Evolutionary conservation across 2,797 vertebrate genomes (phyloP), one percentile per base, ranked within the genome.

Genomic region (Hemitrygon akajei): DNA sequence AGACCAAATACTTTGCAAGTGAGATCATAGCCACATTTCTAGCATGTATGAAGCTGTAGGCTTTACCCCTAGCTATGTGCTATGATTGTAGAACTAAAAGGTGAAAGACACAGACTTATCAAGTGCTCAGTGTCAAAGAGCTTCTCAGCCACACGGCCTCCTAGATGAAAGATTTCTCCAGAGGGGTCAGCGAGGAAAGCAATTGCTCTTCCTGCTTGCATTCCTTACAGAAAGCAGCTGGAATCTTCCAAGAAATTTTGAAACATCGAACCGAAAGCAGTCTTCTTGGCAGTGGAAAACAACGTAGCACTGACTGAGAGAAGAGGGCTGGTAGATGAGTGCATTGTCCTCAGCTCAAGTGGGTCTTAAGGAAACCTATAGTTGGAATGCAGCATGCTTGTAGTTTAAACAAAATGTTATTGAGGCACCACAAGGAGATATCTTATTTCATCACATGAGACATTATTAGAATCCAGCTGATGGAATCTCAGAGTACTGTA

Each of bases 1-100:
- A 98, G 97, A 97, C 97, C 97, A 96, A 96, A 98, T 98, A 97
- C 97, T 96, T 98, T 95, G 94, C 94, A 93, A 96, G 97, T 99
- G 98, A 98, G 97, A 97, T 99, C 98, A 98, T 96, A 98, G 98
- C 98, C 98, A 98, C 95, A 97, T 89, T 96, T 93, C 96, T 97
- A 96, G 96, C 97, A 94, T 94, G 56, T 93, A 47, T 94, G 94
- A 96, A 94, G 95, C 95, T 96, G 94, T 94, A 95, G 96, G 96
- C 94, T 95, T 94, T 94, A 95, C 95, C 58, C 94, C 93, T 84
- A 73, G 94, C 94, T 56, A 76, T 25, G 94, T 93, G 92, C 94
- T 94, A 84, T 9, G 63, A 93, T 91, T 81, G 94, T 93, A 93
- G 91, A 94, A 94, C 27, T 94, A 94, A 81, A 94, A 84, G 37